These are phyloP conservation scores for Cabera pusaria DNA, from an alignment of 2,888 invertebrate genomes.

Conservation along the genomic window DNA sequence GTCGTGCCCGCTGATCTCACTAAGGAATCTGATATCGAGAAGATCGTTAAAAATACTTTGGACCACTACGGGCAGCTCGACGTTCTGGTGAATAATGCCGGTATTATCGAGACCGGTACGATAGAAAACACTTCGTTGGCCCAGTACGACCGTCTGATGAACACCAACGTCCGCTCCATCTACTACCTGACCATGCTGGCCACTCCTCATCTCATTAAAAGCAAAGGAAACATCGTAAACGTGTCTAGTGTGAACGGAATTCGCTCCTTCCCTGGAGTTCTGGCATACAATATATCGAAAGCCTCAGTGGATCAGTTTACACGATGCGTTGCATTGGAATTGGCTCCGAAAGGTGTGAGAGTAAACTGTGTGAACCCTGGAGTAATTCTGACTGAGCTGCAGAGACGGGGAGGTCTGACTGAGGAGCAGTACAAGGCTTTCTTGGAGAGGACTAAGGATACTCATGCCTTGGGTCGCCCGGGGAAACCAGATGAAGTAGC, in stretches of 20 bases:
- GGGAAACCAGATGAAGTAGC: constrained; percentile 95
- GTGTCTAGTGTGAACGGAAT: constrained; percentile 97
- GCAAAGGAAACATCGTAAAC: constrained; percentile 96
- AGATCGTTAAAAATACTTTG: constrained; percentile 88
- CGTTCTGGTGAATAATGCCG: constrained; percentile 95
- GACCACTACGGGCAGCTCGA: constrained; percentile 90
- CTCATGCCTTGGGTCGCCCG: constrained; percentile 95
- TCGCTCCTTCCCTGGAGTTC: constrained; percentile 93
- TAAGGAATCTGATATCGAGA: constrained; percentile 88
- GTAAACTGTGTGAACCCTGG: constrained; percentile 98
- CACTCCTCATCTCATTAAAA: constrained; percentile 91
- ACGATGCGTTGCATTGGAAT: constrained; percentile 93
- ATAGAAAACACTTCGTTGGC: constrained; percentile 94
- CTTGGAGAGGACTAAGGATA: constrained; percentile 91
- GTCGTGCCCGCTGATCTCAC: constrained; percentile 88
- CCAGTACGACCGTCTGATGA: constrained; percentile 95
- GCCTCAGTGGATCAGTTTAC: constrained; percentile 98
- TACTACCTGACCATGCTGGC: constrained; percentile 94
- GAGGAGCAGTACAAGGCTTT: constrained; percentile 93
- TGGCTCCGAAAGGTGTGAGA: constrained; percentile 91
- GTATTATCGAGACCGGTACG: constrained; percentile 90
- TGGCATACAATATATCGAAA: constrained; percentile 97
- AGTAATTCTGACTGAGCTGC: constrained; percentile 94
- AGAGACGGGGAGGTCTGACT: constrained; percentile 92
- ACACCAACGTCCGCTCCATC: constrained; percentile 92